phyloP scores from a whole-genome alignment of 2,888 invertebrate species.

The Corbicula japonica region DNA sequence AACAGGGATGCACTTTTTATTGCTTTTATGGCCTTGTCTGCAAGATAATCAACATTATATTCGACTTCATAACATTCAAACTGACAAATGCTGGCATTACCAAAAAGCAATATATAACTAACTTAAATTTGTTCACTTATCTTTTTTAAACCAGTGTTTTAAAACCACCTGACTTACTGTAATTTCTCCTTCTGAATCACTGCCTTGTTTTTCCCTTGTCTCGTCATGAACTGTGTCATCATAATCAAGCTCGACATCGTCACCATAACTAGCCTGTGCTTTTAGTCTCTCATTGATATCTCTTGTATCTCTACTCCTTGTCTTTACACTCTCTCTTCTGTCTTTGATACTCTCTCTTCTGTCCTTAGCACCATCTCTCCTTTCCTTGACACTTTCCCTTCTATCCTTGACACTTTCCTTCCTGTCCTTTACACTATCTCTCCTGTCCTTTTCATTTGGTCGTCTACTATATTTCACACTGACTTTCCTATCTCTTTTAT shows the following conservation, averaged over 20 bases:
- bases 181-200: conserved; percentile 65
- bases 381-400: conserved; percentile 19
- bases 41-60: too few relatives aligned
- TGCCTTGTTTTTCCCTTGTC: conserved; percentile 69
- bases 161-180: conserved; percentile 46
- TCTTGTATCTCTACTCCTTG: conserved; percentile 42
- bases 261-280: conserved; percentile 73
- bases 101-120: too few relatives aligned
- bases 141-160: background rate
- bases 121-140: too few relatives aligned
- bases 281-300: conserved; percentile 69
- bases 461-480: conserved; percentile 15
- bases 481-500: conserved; percentile 3
- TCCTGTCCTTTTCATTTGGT: conserved; percentile 19
- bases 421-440: conserved; percentile 15
- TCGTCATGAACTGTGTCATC: conserved; percentile 82
- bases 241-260: conserved; percentile 87
- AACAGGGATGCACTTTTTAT: too few relatives aligned
- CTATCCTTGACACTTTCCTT: conserved; percentile 7
- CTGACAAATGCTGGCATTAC: too few relatives aligned
- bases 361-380: conserved; percentile 24
- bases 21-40: too few relatives aligned
- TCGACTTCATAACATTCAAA: too few relatives aligned
- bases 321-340: conserved; percentile 39
- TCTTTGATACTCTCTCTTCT: conserved; percentile 33